These are phyloP conservation scores for Athene cunicularia DNA, from an alignment of 2,113 vertebrate genomes.

Conservation along the genomic window DNA sequence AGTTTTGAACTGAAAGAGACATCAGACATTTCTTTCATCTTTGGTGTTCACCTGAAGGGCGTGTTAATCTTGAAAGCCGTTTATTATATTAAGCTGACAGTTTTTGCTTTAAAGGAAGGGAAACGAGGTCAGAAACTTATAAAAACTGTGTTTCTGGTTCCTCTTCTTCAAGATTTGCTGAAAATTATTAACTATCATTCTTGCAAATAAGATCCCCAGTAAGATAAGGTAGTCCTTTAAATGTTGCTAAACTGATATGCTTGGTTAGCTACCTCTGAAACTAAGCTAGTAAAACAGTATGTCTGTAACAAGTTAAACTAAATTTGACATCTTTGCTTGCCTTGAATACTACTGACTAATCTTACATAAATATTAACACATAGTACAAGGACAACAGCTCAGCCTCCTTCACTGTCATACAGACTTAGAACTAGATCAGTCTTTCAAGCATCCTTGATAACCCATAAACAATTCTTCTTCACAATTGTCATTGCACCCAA, in stretches of 20 bases:
- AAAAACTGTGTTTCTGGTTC: background rate
- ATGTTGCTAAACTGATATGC: background rate
- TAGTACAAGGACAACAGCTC: background rate
- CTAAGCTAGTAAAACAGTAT: background rate
- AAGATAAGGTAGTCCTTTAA: background rate
- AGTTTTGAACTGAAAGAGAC: background rate
- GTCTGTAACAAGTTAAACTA: background rate
- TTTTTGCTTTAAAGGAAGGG: background rate
- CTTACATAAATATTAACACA: background rate
- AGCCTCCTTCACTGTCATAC: background rate
- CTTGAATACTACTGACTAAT: background rate
- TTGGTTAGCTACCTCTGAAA: background rate
- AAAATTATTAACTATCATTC: background rate
- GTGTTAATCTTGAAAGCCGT: background rate
- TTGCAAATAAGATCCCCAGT: background rate
- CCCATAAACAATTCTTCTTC: conserved; percentile 12
- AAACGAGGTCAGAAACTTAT: background rate
- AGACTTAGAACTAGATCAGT: background rate
- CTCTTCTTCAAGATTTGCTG: background rate
- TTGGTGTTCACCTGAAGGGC: background rate
- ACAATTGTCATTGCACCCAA: conserved; percentile 39
- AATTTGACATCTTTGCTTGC: background rate
- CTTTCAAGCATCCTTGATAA: conserved; percentile 45
- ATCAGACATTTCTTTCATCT: background rate
- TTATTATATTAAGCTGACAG: background rate